These are phyloP conservation scores for Papilio gigon DNA, from an alignment of 2,888 invertebrate genomes.

Conservation along the genomic window DNA sequence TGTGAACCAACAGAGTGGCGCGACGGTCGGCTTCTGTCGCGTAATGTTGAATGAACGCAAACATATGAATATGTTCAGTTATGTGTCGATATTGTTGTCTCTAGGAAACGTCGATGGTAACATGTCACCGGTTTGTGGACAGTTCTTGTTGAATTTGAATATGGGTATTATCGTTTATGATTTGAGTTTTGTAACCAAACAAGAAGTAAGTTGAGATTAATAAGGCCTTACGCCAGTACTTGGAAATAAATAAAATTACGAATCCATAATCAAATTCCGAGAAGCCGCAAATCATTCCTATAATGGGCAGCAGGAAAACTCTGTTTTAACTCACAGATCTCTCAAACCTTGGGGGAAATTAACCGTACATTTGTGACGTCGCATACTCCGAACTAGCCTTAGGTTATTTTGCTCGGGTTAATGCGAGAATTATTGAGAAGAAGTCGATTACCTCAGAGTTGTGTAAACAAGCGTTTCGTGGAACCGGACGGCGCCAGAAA, in stretches of 20 bases:
- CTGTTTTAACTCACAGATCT: background rate
- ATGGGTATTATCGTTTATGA: too few species aligned
- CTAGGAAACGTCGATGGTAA: too few species aligned
- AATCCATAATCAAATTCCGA: background rate
- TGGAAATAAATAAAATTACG: conserved; percentile 7
- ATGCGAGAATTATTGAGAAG: conserved; percentile 6
- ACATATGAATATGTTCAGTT: too few species aligned
- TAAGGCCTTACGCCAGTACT: background rate
- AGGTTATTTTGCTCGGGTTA: conserved; percentile 5
- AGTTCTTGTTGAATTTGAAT: too few species aligned
- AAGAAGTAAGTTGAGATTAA: background rate
- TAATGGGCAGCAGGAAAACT: conserved; percentile 33
- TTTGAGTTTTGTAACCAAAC: too few species aligned
- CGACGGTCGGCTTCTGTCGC: too few species aligned
- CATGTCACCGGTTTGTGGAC: too few species aligned
- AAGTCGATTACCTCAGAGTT: background rate
- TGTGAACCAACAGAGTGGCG: too few species aligned
- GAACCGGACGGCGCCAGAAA: background rate
- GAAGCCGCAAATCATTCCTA: conserved; percentile 17
- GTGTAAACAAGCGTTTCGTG: background rate
- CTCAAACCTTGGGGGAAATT: conserved; percentile 20
- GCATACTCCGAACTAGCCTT: conserved; percentile 18
- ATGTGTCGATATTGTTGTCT: too few species aligned
- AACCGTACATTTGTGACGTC: conserved; percentile 9
- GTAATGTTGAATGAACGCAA: too few species aligned